These are phyloP conservation scores for Melanaphis sacchari DNA, from an alignment of 1,140 invertebrate species.

Conservation along the genomic window DNA sequence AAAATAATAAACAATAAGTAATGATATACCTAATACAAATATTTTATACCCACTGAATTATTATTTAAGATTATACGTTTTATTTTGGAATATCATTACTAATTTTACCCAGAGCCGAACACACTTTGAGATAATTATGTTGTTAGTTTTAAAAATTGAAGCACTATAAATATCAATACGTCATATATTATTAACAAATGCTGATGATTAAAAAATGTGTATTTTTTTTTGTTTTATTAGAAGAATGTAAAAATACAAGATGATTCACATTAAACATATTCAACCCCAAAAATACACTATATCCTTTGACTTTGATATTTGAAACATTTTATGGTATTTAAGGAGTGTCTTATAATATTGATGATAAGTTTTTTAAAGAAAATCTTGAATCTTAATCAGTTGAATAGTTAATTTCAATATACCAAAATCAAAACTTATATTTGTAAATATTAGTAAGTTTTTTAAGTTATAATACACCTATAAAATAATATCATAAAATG, in stretches of 20 bases:
- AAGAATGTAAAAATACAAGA: background rate
- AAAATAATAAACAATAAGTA: background rate
- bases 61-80: background rate
- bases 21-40: background rate
- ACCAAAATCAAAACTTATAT: background rate
- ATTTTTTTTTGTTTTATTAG: background rate
- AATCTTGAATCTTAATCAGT: background rate
- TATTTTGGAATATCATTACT: background rate
- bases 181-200: background rate
- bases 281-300: background rate
- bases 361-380: background rate
- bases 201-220: background rate
- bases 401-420: background rate
- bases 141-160: background rate
- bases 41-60: no score
- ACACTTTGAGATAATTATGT: background rate
- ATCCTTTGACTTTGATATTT: background rate
- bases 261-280: background rate
- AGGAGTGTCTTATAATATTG: background rate
- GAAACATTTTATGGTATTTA: background rate
- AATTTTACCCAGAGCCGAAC: background rate
- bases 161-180: background rate
- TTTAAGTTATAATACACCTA: background rate
- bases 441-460: no score
- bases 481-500: no score